Percentiles rank a stretch among this genome's conserved stretches.
Conservation (phyloP, 2,113 vertebrate genomes). For the Andinoacara biseriatus region DNA sequence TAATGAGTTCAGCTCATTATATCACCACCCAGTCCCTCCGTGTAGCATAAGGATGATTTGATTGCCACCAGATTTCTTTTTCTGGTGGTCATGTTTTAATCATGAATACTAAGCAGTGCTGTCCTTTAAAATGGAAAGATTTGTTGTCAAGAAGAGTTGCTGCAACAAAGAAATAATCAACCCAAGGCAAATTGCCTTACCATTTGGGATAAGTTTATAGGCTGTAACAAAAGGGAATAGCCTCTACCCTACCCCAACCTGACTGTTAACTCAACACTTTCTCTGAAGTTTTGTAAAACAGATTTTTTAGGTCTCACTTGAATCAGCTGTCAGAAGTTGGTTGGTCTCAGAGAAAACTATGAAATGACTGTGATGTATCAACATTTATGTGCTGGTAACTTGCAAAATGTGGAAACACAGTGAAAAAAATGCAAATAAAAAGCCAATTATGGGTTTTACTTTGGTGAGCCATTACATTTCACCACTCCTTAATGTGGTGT, state of each 20-base stretch:
- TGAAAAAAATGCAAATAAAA: no score
- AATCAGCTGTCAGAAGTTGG: neutral
- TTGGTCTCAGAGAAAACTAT: neutral
- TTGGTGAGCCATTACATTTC: neutral
- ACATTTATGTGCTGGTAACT: neutral
- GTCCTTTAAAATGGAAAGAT: neutral
- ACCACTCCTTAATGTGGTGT: neutral
- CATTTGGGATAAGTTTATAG: neutral
- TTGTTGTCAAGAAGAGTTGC: no score
- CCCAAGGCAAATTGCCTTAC: no score
- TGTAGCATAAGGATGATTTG: neutral
- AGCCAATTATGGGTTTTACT: neutral
- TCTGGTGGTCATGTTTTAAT: neutral
- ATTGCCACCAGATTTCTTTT: neutral
- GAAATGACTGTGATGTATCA: neutral
- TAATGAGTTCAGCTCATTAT: conserved; percentile 22
- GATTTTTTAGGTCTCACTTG: neutral
- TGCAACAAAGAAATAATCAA: no score
- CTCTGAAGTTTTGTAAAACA: neutral
- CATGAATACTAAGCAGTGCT: neutral
- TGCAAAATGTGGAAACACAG: neutral
- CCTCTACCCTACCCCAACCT: neutral
- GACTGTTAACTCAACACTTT: neutral
- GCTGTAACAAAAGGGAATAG: neutral
- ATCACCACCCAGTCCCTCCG: neutral